Conservation (phyloP, 2,113 vertebrate genomes). For the Sinocyclocheilus grahami region DNA sequence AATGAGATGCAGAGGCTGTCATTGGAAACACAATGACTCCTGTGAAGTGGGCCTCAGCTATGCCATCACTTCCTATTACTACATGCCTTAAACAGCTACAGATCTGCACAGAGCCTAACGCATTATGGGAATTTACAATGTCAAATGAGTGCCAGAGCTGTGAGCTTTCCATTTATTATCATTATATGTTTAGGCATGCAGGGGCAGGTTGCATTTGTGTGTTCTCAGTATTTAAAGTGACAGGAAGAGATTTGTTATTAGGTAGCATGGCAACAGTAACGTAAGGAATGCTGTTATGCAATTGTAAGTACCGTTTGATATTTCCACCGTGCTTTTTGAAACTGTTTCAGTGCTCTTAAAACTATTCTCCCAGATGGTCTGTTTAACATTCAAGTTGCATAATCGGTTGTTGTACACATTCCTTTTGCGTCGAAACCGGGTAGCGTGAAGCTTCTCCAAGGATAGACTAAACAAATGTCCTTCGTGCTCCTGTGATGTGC, state of each 20-base stretch:
- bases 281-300: not conserved
- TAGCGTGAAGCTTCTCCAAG: conserved; percentile 11
- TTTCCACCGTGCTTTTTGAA: not conserved
- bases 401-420: not conserved
- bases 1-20: conserved; percentile 36
- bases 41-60: not conserved
- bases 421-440: conserved; percentile 5
- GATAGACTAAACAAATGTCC: conserved; percentile 27
- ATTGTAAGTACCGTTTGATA: not conserved
- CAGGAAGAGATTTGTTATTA: conserved; percentile 4
- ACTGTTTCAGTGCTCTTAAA: not conserved
- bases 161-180: conserved; percentile 70
- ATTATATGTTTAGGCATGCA: conserved; percentile 58
- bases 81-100: conserved; percentile 54
- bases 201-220: not conserved
- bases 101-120: conserved; percentile 61
- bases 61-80: conserved; percentile 30
- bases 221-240: conserved; percentile 8
- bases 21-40: conserved; percentile 26
- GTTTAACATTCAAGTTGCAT: not conserved
- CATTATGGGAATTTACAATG: conserved; percentile 65
- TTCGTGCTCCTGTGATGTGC: conserved; percentile 18
- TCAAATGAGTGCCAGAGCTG: conserved; percentile 61
- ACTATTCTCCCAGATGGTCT: not conserved
- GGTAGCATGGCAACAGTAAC: not conserved